Evolutionary conservation across 2,888 invertebrate genomes (phyloP), one percentile per base, ranked within the genome.

Genomic region (Chironomus tentans): DNA sequence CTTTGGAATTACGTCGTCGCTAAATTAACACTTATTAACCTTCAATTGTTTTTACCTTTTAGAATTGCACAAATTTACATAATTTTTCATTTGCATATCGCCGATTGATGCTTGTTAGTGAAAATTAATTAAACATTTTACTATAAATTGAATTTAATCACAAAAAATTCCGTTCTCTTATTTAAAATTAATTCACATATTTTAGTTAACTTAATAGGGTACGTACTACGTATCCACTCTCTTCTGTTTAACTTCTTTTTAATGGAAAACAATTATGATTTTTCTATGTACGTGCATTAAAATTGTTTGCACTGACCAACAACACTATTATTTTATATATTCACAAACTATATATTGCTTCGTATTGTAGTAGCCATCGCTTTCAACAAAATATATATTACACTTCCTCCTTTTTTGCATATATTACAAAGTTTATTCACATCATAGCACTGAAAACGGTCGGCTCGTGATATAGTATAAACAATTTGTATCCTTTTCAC

Each of bases 341-440:
- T 15, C 70, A n/a, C 48, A 50, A 50, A 48, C n/a, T 10, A 56
- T 38, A 38, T 38, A 38, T 71, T 61, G 56, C 28, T 12, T 56
- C 15, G 10, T 15, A 15, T 24, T 15, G 6, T 22, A 62, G 13
- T 65, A 13, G 21, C 21, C 65, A 68, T 62, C 38, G 28, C 21
- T 21, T 12, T 68, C 24, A 28, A 12, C 28, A 68, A 38, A 46
- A 15, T 28, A 21, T 24, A 47, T 38, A 68, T 47, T 50, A 21
- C 13, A 46, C 22, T 15, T 46, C 62, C 38, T 65, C 24, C 21
- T 65, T 65, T 38, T 73, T 65, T 62, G 73, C 73, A 73, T 73
- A 62, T n/a, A 73, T 74, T 74, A 62, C 38, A 74, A 28, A 68
- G 74, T 74, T 74, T 74, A 74, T 74, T 74, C 74, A 74, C 74